Percentiles rank a stretch among this genome's conserved stretches.
Conservation (phyloP, 2,888 invertebrate species). For the Leptopilina syphax region DNA sequence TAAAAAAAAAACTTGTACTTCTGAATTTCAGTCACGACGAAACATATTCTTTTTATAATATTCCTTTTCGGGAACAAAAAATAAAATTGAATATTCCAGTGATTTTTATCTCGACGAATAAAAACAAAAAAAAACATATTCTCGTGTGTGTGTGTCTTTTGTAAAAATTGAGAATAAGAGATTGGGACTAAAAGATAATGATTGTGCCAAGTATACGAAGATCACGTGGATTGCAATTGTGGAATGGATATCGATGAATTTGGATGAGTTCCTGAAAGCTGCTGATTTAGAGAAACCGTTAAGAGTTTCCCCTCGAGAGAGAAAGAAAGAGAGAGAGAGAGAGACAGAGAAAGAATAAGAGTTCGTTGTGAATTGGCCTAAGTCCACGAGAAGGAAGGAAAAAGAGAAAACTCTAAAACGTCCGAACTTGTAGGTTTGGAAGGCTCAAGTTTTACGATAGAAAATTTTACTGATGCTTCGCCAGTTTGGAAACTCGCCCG, state of each 20-base stretch:
- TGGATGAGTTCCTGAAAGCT: slow-evolving; percentile 22
- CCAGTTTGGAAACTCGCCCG: slow-evolving; percentile 20
- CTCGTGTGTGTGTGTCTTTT: background rate
- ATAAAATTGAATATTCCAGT: background rate
- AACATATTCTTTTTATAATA: too few species aligned
- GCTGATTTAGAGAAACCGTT: slow-evolving; percentile 7
- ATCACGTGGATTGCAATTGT: background rate
- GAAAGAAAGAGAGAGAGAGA: too few species aligned
- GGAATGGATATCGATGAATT: slow-evolving; percentile 8
- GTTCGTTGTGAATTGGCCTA: slow-evolving; percentile 14
- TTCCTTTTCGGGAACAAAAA: too few species aligned
- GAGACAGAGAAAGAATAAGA: too few species aligned
- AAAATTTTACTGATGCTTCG: slow-evolving; percentile 3
- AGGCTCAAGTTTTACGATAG: slow-evolving; percentile 15
- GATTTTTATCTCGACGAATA: background rate
- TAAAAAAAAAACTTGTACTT: too few species aligned
- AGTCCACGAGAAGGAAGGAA: slow-evolving; percentile 7
- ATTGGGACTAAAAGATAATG: background rate
- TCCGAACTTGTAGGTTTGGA: background rate
- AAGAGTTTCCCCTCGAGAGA: slow-evolving; percentile 9
- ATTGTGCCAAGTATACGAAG: slow-evolving; percentile 15
- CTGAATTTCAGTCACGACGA: too few species aligned
- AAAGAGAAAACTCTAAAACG: background rate
- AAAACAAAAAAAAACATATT: background rate
- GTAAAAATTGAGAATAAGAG: background rate